Evolutionary conservation across 1,140 invertebrate species (phyloP).

Genomic region (Drosophila leontia): DNA sequence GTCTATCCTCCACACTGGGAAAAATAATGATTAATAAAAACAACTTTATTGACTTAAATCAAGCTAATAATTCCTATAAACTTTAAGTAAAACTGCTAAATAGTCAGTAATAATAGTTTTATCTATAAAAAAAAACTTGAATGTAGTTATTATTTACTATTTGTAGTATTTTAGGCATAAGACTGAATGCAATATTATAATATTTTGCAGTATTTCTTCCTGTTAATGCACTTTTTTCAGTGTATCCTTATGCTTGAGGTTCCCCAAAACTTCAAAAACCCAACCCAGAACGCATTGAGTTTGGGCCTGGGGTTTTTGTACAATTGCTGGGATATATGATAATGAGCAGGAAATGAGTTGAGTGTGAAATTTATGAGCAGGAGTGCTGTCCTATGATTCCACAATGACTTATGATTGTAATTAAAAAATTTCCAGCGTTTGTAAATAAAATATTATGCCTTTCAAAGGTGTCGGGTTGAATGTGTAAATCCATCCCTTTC

Average conservation of each 20-base stretch:
- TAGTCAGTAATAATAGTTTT: too few relatives aligned
- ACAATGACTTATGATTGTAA: constrained; percentile 71
- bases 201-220: neutral
- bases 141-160: too few relatives aligned
- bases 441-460: constrained; percentile 43
- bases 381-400: constrained; percentile 56
- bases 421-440: constrained; percentile 56
- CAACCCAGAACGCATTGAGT: constrained; percentile 46
- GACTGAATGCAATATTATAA: neutral
- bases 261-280: constrained; percentile 37
- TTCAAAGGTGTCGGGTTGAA: constrained; percentile 22
- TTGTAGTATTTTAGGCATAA: too few relatives aligned
- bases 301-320: constrained; percentile 50
- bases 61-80: neutral
- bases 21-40: neutral
- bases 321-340: constrained; percentile 71
- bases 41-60: neutral
- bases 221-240: neutral
- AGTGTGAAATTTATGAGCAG: constrained; percentile 80
- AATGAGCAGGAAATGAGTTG: constrained; percentile 82
- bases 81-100: neutral
- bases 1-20: constrained; percentile 9
- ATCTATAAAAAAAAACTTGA: too few relatives aligned
- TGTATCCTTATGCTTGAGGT: constrained; percentile 16
- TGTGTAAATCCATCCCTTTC: constrained; percentile 35